Evolutionary conservation across 2,797 vertebrate genomes (phyloP), one percentile per base, ranked within the genome.

Genomic region (Alfaro cultratus): DNA sequence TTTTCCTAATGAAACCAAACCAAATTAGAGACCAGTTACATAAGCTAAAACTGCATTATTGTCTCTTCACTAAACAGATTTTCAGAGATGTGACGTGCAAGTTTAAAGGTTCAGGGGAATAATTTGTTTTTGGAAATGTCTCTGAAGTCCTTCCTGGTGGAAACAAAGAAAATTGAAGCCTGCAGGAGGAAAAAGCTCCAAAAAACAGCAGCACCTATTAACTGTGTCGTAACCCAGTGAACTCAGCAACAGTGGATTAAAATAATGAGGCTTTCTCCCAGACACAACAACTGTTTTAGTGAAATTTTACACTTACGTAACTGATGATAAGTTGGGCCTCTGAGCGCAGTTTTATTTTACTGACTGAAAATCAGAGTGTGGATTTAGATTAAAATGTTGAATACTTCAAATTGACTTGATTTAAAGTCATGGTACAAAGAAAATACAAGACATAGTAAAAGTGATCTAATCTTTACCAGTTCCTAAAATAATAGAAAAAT

Each of bases 1-100:
- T 91, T 90, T 80, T 78, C 76, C 83, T 85, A 89, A 92, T 91
- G 70, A 89, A 83, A 90, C 76, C 84, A 68, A 91, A 87, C 53
- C 41, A 72, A 89, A 85, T 87, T 82, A 73, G 79, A 78, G 51
- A 43, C 67, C 75, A 53, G 82, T 62, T 87, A 45, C 77, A 47
- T 75, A 45, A 80, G 39, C 57, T 29, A 7, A 83, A 57, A 77
- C 64, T 47, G 5, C 46, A 62, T 43, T 43, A 5, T 11, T n/a
- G 41, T 76, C n/a, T 60, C 34, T 55, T 8, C 53, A 31, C 9
- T 10, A 55, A 71, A 55, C 21, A 9, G 47, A 51, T 49, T 6
- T 43, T 46, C 70, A 39, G 55, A 31, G 51, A 57, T 47, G 73
- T n/a, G 23, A 73, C 7, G 31, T 23, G 41, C n/a, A 41, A 68